phyloP scores from a whole-genome alignment of 1,140 invertebrate species.

The Augochlora pura region DNA sequence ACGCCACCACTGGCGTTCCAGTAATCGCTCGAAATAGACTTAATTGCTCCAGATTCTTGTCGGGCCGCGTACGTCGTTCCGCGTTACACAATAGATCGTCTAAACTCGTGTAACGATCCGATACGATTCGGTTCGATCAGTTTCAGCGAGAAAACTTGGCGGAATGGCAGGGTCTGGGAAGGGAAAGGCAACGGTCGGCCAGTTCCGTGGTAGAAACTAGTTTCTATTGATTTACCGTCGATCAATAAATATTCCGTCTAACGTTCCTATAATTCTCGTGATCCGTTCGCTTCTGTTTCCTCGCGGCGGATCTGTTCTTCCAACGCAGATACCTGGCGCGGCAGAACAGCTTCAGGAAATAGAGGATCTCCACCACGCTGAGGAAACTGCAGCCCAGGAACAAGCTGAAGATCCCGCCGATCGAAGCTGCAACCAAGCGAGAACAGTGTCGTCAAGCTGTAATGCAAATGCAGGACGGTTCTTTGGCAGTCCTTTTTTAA shows the following conservation, averaged over 20 bases:
- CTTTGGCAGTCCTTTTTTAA: too few relatives aligned
- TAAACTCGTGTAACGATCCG: background rate
- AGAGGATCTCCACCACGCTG: conserved; percentile 54
- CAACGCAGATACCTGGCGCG: background rate
- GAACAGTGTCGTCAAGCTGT: too few relatives aligned
- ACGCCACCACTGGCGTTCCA: conserved; percentile 44
- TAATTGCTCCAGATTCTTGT: conserved; percentile 55
- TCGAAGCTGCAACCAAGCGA: conserved; percentile 46
- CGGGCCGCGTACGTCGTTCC: background rate
- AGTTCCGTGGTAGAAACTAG: too few relatives aligned
- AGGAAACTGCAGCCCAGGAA: conserved; percentile 61
- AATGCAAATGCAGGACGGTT: background rate
- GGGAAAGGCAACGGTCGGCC: background rate
- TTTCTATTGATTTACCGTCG: background rate
- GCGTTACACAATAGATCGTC: conserved; percentile 24
- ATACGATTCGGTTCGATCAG: too few relatives aligned
- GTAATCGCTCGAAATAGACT: conserved; percentile 62
- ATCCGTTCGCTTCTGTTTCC: background rate
- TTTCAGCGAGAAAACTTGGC: background rate
- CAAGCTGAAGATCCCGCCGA: conserved; percentile 61
- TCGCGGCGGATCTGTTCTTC: background rate
- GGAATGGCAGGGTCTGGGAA: background rate
- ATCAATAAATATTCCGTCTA: background rate
- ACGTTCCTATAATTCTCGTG: background rate
- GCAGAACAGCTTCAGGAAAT: conserved; percentile 30